Evolutionary conservation across 2,113 vertebrate species (phyloP), one percentile per base, ranked within the genome.

Genomic region (Perca schrenkii): DNA sequence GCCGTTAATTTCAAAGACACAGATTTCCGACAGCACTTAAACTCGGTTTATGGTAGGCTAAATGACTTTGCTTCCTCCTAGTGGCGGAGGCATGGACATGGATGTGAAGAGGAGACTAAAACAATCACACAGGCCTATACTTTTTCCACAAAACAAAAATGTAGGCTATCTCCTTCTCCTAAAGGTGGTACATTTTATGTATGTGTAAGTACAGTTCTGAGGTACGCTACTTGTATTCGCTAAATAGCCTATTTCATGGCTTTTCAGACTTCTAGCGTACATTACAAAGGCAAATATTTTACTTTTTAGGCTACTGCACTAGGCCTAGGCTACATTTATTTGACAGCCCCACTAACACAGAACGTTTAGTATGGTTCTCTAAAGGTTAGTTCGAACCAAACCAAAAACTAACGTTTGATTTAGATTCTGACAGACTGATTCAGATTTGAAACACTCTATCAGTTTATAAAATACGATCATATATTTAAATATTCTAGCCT

Each of bases 31-130:
- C 70, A n/a, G 34, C 31, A 54, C 49, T 3, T 65, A 50, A 83
- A 72, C 25, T 17, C 50, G 1, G 3, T 21, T 58, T 36, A 17
- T 15, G 16, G 5, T 49, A 28, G 28, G 2, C 28, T 28, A 36
- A 66, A 72, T 40, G 19, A 28, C 75, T 86, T 64, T 87, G 77
- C 66, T 72, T 19, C 82, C 86, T 64, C 79, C 91, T 82, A 17
- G 82, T 80, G 84, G 74, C 54, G 22, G 50, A 56, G 57, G 52
- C 8, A 8, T 8, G 46, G 50, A n/a, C 34, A 22, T 1, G 19
- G 14, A 17, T 4, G 6, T 8, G 16, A 65, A 28, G 19, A n/a
- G 34, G 4, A 68, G 21, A 12, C 7, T 2, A 28, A 46, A 28
- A 28, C 10, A 21, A 12, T 14, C 10, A 46, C 14, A 1, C 28